Base-by-base conservation (phyloP, 2,888 invertebrate species). In the Troides oblongomaculatus region DNA sequence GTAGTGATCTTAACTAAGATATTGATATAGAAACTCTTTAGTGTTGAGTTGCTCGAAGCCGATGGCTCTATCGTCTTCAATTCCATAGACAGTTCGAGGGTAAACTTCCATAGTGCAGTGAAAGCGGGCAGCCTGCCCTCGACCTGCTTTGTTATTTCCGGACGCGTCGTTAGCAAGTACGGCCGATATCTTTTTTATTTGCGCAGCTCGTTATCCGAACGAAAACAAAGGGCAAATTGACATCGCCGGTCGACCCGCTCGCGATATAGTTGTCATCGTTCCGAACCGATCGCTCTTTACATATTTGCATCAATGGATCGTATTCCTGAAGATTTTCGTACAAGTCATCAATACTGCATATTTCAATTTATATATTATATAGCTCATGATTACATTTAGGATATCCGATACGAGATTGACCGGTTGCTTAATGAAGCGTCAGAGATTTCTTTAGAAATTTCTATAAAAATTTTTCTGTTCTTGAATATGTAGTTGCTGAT, bases 121-220 rank as follows among this genome's bases (percentile, higher is more conserved):
- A n/a, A 60, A 62, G 58, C 59, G 58, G 46, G 39, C 62, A 61
- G 56, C 61, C 65, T 56, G 61, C 46, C 69, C 64, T 69, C 69
- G 69, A 69, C 73, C 72, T 68, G 70, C 66, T 74, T 75, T 74
- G 74, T 75, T 75, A 74, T 78, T 77, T 73, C 72, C 64, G 46
- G 67, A 59, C 72, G 68, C 72, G 70, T 76, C 72, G 75, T 76
- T 78, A 78, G 70, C 72, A 71, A 72, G 70, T 73, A 72, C 74
- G 70, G 76, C 70, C 74, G 75, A 79, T 76, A 79, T 75, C 75
- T 76, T 78, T 46, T 80, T 78, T 80, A 78, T 79, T 80, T 78
- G 77, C 73, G 62, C 64, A 68, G 70, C 75, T 78, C 79, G 78
- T 78, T 78, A 80, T 74, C 68, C 74, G 63, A 75, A 74, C 75